A percentile compares a stretch with the other conserved stretches of the same genome.
These are phyloP conservation scores for Julus scandinavius DNA, from an alignment of 2,888 invertebrate species.

Conservation along the genomic window DNA sequence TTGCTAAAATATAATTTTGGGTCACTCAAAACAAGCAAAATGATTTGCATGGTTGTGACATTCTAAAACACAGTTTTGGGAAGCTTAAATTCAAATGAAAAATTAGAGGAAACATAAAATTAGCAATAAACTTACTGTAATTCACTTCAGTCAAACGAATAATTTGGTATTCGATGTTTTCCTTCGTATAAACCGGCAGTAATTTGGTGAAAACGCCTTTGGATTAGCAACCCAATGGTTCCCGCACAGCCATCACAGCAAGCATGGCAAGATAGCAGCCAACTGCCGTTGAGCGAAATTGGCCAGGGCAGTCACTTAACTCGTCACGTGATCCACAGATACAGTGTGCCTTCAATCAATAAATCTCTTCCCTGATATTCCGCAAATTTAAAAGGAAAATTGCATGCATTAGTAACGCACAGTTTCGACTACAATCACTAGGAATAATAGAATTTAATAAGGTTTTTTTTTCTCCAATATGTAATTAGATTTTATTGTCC, in stretches of 20 bases:
- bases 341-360: slow-evolving; percentile 35
- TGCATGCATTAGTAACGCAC: neutral
- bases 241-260: neutral
- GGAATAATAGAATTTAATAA: neutral
- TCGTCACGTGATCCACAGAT: slow-evolving; percentile 11
- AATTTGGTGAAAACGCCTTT: neutral
- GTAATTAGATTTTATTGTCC: neutral
- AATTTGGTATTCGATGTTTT: neutral
- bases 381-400: neutral
- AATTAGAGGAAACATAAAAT: too few species aligned
- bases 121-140: neutral
- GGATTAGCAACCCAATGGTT: neutral
- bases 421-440: neutral
- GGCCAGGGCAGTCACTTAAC: slow-evolving; percentile 40
- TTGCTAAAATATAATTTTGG: too few species aligned
- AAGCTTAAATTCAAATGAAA: too few species aligned
- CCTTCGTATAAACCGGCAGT: neutral
- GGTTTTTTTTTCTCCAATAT: neutral
- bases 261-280: slow-evolving; percentile 32
- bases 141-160: neutral
- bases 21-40: too few species aligned
- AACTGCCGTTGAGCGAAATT: slow-evolving; percentile 2
- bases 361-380: neutral
- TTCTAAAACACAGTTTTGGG: too few species aligned
- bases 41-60: too few species aligned